A percentile compares a stretch with the other conserved stretches of the same genome.
These are phyloP conservation scores for Drosophila sp. DNA, from an alignment of 1,140 invertebrate species.

Conservation along the genomic window DNA sequence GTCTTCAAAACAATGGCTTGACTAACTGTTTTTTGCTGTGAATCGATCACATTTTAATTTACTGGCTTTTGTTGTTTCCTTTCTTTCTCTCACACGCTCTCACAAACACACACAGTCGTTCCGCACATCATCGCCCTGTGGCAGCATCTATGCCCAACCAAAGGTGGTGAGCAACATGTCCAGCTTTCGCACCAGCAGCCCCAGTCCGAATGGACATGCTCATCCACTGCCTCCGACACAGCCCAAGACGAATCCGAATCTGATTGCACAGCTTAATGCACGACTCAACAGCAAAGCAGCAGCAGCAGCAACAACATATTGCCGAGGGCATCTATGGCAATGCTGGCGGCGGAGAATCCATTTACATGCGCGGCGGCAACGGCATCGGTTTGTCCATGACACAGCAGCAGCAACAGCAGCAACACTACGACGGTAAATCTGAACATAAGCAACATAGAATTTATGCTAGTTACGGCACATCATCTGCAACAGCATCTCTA, in stretches of 20 bases:
- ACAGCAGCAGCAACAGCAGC: constrained; percentile 80
- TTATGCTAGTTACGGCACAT: constrained; percentile 81
- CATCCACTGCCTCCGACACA: constrained; percentile 77
- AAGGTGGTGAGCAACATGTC: constrained; percentile 83
- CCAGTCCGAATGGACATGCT: constrained; percentile 76
- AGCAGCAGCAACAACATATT: constrained; percentile 58
- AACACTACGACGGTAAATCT: constrained; percentile 84
- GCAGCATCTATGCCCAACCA: constrained; percentile 82
- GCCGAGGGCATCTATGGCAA: constrained; percentile 77
- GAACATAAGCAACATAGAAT: constrained; percentile 78
- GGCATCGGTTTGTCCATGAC: constrained; percentile 60
- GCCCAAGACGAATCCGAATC: constrained; percentile 82
- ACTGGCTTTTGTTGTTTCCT: constrained; percentile 41
- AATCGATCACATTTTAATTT: constrained; percentile 53
- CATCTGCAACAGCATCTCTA: constrained; percentile 60
- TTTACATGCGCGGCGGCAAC: constrained; percentile 66
- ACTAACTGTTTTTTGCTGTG: neutral
- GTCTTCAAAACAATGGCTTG: too few species aligned
- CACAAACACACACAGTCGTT: constrained; percentile 64
- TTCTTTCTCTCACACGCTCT: constrained; percentile 18
- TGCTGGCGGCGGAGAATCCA: constrained; percentile 55
- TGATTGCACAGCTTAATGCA: constrained; percentile 84
- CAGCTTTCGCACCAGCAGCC: constrained; percentile 80
- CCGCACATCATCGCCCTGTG: constrained; percentile 78
- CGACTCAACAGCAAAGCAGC: constrained; percentile 72